Base-by-base conservation (phyloP, 2,113 vertebrate species). In the Heterochromis multidens region DNA sequence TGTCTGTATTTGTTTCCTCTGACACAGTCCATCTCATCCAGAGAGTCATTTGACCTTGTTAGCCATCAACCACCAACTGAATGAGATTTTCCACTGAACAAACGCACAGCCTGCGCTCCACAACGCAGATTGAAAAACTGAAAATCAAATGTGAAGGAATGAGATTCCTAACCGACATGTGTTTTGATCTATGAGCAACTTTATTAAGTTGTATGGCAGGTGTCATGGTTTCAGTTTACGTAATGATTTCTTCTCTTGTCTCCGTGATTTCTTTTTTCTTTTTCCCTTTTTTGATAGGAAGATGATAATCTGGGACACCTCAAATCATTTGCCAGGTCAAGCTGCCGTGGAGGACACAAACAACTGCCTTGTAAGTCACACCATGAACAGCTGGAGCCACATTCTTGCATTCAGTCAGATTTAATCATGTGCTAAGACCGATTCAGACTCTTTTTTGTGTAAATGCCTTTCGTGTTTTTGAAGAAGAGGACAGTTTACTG, bases 41-140 rank as follows among this genome's bases (percentile, higher is more conserved):
- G 82, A 83, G 89, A 90, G 89, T 88, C 83, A 90, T 94, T 92
- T 93, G 83, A 94, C 94, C 92, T 94, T 93, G 93, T 94, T 92
- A 92, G 87, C 89, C 83, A 88, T 91, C 83, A 86, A 82, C 74
- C 46, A 59, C 79, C 79, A 54, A 56, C 88, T 80, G 88, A 92
- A 94, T 94, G 85, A 92, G 83, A 93, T 94, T 93, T 89, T 81
- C 87, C n/a, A 23, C 83, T 35, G 63, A 92, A 82, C 78, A 86
- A 37, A 74, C 65, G 43, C 46, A 5, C 17, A 49, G 37, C 2
- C 54, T 11, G 63, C 46, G 7, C 19, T 77, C 4, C 43, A 46
- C 21, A 7, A 65, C 9, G 2, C 57, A 80, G 79, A 86, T 77
- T 88, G 74, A 90, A 87, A 87, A 88, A 87, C 62, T 57, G 65